phyloP scores from a whole-genome alignment of 2,113 vertebrate genomes.

The Oreochromis aureus region DNA sequence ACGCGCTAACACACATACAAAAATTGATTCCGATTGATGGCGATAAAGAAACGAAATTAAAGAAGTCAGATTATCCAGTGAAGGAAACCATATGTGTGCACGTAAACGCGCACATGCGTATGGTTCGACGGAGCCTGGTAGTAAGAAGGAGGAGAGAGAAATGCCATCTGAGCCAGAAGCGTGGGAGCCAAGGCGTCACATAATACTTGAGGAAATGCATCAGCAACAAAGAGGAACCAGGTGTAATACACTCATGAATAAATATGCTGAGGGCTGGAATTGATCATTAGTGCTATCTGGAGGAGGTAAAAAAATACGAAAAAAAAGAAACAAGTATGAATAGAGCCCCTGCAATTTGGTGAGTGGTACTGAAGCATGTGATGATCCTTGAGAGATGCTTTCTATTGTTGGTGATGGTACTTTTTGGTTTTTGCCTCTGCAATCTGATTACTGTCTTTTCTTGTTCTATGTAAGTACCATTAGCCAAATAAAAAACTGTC shows the following conservation, averaged over 20 bases:
- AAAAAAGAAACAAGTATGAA: constrained; percentile 16
- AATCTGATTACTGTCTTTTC: constrained; percentile 2
- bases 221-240: constrained; percentile 49
- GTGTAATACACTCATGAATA: constrained; percentile 62
- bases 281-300: constrained; percentile 53
- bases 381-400: constrained; percentile 17
- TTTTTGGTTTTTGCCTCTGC: not conserved
- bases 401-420: constrained; percentile 3
- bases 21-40: not conserved
- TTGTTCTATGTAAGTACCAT: not conserved
- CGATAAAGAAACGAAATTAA: not conserved
- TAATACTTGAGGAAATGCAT: constrained; percentile 51
- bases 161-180: constrained; percentile 19
- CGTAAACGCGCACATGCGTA: not conserved
- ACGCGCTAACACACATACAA: not conserved
- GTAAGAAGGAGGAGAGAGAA: constrained; percentile 16
- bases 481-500: not conserved
- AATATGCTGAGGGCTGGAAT: constrained; percentile 47
- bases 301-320: not conserved
- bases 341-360: constrained; percentile 24
- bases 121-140: constrained; percentile 2
- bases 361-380: constrained; percentile 11
- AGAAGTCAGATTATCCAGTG: not conserved
- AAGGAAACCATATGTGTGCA: not conserved
- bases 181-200: constrained; percentile 34